phyloP scores from a whole-genome alignment of 1,140 invertebrate species.

The Neomicropteryx cornuta region DNA sequence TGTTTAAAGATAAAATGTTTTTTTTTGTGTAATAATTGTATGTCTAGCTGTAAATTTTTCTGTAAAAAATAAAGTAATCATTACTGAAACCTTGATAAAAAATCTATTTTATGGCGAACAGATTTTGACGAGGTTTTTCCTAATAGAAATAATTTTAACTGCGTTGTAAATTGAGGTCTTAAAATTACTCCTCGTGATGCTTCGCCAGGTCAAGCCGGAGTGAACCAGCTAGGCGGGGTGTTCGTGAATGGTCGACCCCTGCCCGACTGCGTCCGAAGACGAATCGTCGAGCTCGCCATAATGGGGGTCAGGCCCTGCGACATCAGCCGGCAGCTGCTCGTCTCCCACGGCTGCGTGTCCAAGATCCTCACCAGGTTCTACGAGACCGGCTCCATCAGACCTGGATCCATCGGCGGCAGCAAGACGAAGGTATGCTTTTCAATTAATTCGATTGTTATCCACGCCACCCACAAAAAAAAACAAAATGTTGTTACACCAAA shows the following conservation, averaged over 20 bases:
- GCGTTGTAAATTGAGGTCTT: too few species aligned
- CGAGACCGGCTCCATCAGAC: constrained; percentile 85
- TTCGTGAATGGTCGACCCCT: constrained; percentile 93
- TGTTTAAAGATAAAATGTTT: too few species aligned
- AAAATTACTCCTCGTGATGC: too few species aligned
- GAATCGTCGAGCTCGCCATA: constrained; percentile 88
- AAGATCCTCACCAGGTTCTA: constrained; percentile 96
- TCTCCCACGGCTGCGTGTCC: constrained; percentile 84
- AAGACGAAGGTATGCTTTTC: constrained; percentile 73
- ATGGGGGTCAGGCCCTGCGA: constrained; percentile 90
- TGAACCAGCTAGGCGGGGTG: constrained; percentile 92
- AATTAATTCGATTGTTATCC: background rate
- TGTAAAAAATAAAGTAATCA: too few species aligned
- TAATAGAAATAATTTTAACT: too few species aligned
- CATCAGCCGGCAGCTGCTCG: constrained; percentile 86
- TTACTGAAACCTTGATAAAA: too few species aligned
- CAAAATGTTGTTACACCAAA: background rate
- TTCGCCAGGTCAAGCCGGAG: constrained; percentile 77
- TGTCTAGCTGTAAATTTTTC: too few species aligned
- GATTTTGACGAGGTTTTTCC: too few species aligned
- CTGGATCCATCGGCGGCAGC: constrained; percentile 80
- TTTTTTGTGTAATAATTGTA: too few species aligned
- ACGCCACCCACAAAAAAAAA: constrained; percentile 4
- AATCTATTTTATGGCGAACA: too few species aligned
- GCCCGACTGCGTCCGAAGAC: constrained; percentile 84